Conservation (phyloP, 2,797 vertebrate species). For the Lagodon rhomboides region DNA sequence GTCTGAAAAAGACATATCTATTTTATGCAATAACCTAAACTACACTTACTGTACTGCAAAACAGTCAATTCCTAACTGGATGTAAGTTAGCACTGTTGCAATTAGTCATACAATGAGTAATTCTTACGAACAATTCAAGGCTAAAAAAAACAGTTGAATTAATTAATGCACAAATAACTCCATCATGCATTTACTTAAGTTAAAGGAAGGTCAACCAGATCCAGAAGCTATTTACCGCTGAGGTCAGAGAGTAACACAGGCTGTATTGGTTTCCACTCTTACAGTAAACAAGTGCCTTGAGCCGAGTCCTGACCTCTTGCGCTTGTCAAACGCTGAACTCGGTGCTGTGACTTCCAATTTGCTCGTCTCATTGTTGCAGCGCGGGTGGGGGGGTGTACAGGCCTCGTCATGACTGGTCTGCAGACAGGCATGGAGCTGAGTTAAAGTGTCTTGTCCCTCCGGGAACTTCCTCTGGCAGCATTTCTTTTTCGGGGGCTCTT, state of each 20-base stretch:
- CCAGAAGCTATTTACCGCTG: slow-evolving; percentile 39
- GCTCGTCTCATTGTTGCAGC: slow-evolving; percentile 60
- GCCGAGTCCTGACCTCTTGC: slow-evolving; percentile 64
- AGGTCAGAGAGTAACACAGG: slow-evolving; percentile 41
- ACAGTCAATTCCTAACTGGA: background rate
- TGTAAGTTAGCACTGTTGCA: background rate
- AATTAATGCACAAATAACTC: background rate
- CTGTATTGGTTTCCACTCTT: slow-evolving; percentile 55
- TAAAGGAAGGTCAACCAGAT: slow-evolving; percentile 33
- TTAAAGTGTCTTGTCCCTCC: slow-evolving; percentile 63
- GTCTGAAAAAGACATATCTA: background rate
- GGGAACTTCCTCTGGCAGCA: slow-evolving; percentile 56
- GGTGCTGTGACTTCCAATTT: slow-evolving; percentile 69
- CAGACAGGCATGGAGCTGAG: slow-evolving; percentile 48
- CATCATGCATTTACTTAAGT: slow-evolving; percentile 5
- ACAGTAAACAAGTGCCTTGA: slow-evolving; percentile 73
- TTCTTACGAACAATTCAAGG: background rate
- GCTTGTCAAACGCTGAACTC: slow-evolving; percentile 72
- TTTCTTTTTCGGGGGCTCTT: slow-evolving; percentile 60
- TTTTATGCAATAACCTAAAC: background rate
- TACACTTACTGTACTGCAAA: background rate
- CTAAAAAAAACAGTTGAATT: background rate
- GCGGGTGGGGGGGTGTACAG: background rate
- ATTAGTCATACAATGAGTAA: background rate
- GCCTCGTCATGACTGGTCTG: slow-evolving; percentile 56